Conservation (phyloP, 2,113 vertebrate species). For the Phasianus colchicus region DNA sequence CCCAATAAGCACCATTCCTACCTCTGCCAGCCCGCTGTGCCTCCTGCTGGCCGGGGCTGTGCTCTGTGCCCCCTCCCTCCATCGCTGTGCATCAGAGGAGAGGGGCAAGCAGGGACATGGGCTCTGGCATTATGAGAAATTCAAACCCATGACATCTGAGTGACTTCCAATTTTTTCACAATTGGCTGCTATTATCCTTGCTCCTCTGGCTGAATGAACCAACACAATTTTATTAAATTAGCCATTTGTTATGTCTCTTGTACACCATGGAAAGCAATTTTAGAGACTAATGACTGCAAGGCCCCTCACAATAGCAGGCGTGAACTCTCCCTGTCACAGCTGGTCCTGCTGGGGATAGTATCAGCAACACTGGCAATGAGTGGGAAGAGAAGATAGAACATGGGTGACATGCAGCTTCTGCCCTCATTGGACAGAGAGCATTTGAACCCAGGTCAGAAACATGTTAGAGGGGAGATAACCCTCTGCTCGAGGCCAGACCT, state of each 20-base stretch:
- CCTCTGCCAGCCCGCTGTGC: not conserved
- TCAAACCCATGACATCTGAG: fast-evolving
- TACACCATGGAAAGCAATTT: conserved; percentile 48
- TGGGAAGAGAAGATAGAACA: not conserved
- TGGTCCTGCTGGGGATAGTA: not conserved
- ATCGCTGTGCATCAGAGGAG: fast-evolving
- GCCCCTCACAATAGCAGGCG: conserved; percentile 4
- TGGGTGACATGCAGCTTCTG: not conserved
- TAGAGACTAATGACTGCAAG: conserved; percentile 22
- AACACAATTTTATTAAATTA: conserved; percentile 58
- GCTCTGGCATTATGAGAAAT: not conserved
- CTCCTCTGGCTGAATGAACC: conserved; percentile 34
- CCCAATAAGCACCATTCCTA: not conserved
- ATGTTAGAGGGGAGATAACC: not conserved
- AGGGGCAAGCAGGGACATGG: not conserved
- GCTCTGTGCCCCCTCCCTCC: not conserved
- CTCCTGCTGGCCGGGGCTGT: fast-evolving
- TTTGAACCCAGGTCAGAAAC: not conserved
- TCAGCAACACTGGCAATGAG: not conserved
- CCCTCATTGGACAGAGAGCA: not conserved
- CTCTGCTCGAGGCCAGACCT: not conserved
- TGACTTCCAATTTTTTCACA: not conserved
- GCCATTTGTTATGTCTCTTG: conserved; percentile 38
- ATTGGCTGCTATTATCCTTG: conserved; percentile 8
- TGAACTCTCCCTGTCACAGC: not conserved